These are phyloP conservation scores for Zoroaster sp. DNA, from an alignment of 53 echinoderm and acorn worm species.

Conservation along the genomic window DNA sequence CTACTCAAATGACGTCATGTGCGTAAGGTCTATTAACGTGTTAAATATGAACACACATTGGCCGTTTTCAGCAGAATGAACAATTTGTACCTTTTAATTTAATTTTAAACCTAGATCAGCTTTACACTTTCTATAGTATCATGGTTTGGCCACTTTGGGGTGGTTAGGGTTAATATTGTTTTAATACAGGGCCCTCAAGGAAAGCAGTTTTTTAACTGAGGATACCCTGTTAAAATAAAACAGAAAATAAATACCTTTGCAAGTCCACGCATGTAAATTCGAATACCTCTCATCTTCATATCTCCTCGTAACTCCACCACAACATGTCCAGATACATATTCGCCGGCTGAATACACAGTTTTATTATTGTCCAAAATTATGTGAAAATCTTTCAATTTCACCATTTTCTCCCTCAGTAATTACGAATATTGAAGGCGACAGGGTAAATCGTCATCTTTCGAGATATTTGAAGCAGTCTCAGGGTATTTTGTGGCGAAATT, in stretches of 20 bases:
- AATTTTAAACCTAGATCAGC: no score
- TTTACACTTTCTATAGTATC: no score
- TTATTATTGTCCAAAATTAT: slow-evolving; percentile 93
- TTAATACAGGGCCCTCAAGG: no score
- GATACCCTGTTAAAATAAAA: not conserved
- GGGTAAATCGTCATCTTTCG: slow-evolving; percentile 3
- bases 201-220: no score
- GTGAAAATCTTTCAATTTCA: slow-evolving; percentile 96
- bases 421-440: not conserved
- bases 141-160: no score
- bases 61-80: no score
- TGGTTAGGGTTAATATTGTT: no score
- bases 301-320: slow-evolving; percentile 89
- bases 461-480: not conserved
- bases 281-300: slow-evolving; percentile 96
- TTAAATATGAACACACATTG: no score
- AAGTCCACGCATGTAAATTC: slow-evolving; percentile 97
- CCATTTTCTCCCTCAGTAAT: slow-evolving; percentile 59
- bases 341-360: slow-evolving; percentile 93
- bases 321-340: slow-evolving; percentile 91
- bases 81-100: no score
- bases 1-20: no score
- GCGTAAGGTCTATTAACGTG: no score
- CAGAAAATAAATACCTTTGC: slow-evolving; percentile 76
- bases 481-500: not conserved